These are phyloP conservation scores for Mormyrus hasselquistii DNA, from an alignment of 2,797 vertebrate genomes.

Conservation along the genomic window DNA sequence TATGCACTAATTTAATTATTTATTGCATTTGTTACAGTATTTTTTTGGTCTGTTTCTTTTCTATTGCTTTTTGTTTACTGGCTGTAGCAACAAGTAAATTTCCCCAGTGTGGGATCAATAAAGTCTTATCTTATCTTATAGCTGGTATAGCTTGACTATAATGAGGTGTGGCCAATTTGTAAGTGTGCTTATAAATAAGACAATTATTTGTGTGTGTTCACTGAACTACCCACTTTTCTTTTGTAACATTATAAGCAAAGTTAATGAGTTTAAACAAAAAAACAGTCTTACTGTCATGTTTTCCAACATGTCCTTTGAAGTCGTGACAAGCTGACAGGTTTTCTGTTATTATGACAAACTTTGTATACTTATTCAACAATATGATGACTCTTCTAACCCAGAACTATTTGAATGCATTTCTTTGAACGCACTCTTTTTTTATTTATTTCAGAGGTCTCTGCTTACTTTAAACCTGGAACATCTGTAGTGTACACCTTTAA, in stretches of 20 bases:
- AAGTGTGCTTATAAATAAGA: not conserved
- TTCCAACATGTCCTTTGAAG: not conserved
- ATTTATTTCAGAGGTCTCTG: constrained; percentile 73
- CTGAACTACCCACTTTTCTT: not conserved
- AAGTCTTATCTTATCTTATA: not conserved
- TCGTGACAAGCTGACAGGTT: not conserved
- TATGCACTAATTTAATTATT: too few relatives aligned
- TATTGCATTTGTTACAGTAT: too few relatives aligned
- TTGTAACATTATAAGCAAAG: not conserved
- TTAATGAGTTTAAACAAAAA: not conserved
- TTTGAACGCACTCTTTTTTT: not conserved
- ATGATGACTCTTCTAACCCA: not conserved
- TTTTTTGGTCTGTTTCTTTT: too few relatives aligned
- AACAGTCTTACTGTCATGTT: not conserved
- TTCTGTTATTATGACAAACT: not conserved
- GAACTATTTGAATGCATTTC: not conserved
- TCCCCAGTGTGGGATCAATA: too few relatives aligned
- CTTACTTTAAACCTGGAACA: constrained; percentile 71
- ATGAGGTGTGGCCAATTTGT: not conserved
- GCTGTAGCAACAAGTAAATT: too few relatives aligned
- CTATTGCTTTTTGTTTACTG: too few relatives aligned
- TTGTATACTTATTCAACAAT: not conserved
- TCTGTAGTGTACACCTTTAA: constrained; percentile 75
- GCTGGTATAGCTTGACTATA: not conserved
- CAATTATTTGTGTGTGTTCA: not conserved